Evolutionary conservation across 2,113 vertebrate genomes (phyloP).

Genomic region (Hepsetus odoe): DNA sequence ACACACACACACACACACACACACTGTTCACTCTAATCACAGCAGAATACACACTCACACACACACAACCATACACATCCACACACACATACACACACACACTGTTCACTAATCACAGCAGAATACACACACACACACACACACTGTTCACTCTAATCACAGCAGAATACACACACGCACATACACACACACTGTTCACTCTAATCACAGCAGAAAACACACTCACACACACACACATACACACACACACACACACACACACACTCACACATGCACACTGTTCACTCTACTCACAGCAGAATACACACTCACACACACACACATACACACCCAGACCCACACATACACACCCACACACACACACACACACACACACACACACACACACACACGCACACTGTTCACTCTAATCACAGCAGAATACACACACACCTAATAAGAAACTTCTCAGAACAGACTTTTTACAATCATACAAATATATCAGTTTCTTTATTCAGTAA

Average conservation of each 20-base stretch:
- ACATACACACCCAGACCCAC: neutral
- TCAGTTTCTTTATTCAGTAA: conserved; percentile 74
- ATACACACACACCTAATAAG: too few species aligned
- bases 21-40: conserved; percentile 53
- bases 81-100: conserved; percentile 35
- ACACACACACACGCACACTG: conserved; percentile 29
- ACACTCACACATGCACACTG: conserved; percentile 33
- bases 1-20: too few species aligned
- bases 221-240: too few species aligned
- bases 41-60: neutral
- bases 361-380: conserved; percentile 16
- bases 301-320: too few species aligned
- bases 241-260: conserved; percentile 9
- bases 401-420: too few species aligned
- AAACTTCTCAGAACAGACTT: conserved; percentile 41
- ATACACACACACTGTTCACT: conserved; percentile 32
- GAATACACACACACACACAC: conserved; percentile 35
- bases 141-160: conserved; percentile 38
- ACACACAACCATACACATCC: too few species aligned
- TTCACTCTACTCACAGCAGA: conserved; percentile 44
- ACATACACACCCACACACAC: conserved; percentile 4
- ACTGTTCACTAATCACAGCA: conserved; percentile 42
- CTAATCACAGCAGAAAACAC: conserved; percentile 47
- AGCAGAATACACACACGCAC: conserved; percentile 46
- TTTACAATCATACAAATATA: conserved; percentile 83